phyloP scores from a whole-genome alignment of 2,113 vertebrate species.

The Stigmatopora nigra region DNA sequence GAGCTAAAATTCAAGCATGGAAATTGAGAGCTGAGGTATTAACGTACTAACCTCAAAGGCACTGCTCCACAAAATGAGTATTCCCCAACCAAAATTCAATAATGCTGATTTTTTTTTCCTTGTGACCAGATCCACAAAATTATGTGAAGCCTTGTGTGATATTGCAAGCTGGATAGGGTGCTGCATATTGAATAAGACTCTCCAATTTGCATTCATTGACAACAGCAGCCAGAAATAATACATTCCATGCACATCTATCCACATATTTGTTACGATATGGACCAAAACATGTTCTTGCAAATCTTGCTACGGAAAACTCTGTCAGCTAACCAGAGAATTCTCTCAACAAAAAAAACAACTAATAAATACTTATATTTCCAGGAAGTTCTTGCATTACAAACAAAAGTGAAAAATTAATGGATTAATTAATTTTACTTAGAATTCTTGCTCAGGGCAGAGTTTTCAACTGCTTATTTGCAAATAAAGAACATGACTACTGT shows the following conservation, averaged over 20 bases:
- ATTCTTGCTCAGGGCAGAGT: too few species aligned
- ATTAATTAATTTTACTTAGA: too few species aligned
- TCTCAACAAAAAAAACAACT: too few species aligned
- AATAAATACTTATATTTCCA: too few species aligned
- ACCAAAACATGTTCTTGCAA: background rate
- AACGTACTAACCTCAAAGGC: background rate
- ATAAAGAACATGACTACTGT: too few species aligned
- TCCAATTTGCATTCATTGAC: too few species aligned
- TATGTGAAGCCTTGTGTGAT: background rate
- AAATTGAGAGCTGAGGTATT: background rate
- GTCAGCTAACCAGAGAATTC: too few species aligned
- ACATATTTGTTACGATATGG: background rate
- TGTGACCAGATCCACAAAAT: background rate
- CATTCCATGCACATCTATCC: background rate
- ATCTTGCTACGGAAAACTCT: background rate
- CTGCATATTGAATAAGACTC: background rate
- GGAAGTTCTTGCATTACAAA: too few species aligned
- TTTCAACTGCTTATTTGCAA: too few species aligned
- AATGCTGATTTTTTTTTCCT: background rate
- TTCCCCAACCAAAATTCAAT: background rate
- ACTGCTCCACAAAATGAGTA: background rate
- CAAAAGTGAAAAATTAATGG: too few species aligned
- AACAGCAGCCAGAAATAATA: background rate
- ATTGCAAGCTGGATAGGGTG: background rate
- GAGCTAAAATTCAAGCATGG: background rate